Evolutionary conservation across 2,113 vertebrate species (phyloP), one percentile per base, ranked within the genome.

Genomic region (Amphiprion percula): DNA sequence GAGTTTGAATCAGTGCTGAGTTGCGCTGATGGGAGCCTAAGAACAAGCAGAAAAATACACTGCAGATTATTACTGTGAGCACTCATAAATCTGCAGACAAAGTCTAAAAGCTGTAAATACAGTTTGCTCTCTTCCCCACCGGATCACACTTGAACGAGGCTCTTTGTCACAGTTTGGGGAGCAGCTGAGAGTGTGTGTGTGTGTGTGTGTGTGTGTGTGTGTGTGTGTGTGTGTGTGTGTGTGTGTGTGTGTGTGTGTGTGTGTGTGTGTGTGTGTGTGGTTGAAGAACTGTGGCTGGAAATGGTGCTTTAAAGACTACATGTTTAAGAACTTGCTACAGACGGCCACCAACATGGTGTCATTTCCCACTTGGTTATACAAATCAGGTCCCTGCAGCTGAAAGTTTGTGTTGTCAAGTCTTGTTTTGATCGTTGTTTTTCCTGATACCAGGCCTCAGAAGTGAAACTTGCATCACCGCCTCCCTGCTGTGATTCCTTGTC

Each of bases 371-470:
- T 49, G 58, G 53, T 50, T 30, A 55, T 30, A 61, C 28, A 75
- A 41, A 56, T 58, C 73, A 59, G 17, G 52, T 21, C 64, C 37
- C 56, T 39, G 9, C 39, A 62, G 63, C 28, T 17, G 8, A 71
- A 10, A 6, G 7, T 55, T 59, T 47, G 59, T 16, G 61, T 17
- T 70, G 49, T 84, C 77, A 26, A 9, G 55, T 58, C 61, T 39
- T 80, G 44, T 77, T 85, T 74, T 63, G 44, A 68, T 71, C 2
- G 2, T 39, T n/a, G 50, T 66, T 56, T 67, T 72, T 60, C 55
- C 47, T 44, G 60, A 60, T 70, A 55, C 72, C 64, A 65, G 49
- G 68, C 7, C 54, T 39, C 16, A 14, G 56, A 73, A 47, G 4
- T 81, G 47, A 77, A 60, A 41, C 68, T 68, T 73, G 68, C 64